Conservation (phyloP, 37 sponge, comb jelly and placozoan genomes). For the Trichoplax adhaerens region DNA sequence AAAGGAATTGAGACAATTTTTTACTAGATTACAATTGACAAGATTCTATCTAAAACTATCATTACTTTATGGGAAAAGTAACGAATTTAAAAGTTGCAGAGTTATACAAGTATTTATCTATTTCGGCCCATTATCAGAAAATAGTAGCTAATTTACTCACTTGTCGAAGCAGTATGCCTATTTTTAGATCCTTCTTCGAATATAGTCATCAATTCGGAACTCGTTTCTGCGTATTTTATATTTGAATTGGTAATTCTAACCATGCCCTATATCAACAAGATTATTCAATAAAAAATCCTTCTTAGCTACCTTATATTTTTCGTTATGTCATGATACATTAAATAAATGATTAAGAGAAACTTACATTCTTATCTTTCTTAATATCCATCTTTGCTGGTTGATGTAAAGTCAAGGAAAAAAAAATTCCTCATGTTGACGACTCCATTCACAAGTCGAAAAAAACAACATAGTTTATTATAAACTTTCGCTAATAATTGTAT, state of each 20-base stretch:
- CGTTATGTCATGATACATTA: too few relatives aligned
- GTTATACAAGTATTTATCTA: too few relatives aligned
- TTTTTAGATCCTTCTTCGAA: constrained; percentile 31
- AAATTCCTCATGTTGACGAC: too few relatives aligned
- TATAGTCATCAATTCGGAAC: constrained; percentile 13
- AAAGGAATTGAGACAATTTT: not conserved
- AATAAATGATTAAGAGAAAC: not conserved
- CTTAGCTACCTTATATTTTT: not conserved
- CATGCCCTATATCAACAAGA: constrained; percentile 15
- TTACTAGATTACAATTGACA: not conserved
- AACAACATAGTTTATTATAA: too few relatives aligned
- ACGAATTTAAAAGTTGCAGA: too few relatives aligned
- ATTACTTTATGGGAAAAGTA: not conserved
- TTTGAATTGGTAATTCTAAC: constrained; percentile 20
- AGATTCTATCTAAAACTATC: not conserved
- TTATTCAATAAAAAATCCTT: not conserved
- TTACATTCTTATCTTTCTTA: constrained; percentile 38
- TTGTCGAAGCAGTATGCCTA: constrained; percentile 33
- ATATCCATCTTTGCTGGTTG: constrained; percentile 30
- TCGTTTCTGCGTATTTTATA: constrained; percentile 14
- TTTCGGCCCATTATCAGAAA: too few relatives aligned
- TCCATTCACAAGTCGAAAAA: too few relatives aligned
- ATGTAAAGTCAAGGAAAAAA: not conserved
- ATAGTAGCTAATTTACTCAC: constrained; percentile 3
- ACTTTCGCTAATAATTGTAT: too few relatives aligned